These are phyloP conservation scores for Chrysemys picta DNA, from an alignment of 2,113 vertebrate genomes.

Conservation along the genomic window DNA sequence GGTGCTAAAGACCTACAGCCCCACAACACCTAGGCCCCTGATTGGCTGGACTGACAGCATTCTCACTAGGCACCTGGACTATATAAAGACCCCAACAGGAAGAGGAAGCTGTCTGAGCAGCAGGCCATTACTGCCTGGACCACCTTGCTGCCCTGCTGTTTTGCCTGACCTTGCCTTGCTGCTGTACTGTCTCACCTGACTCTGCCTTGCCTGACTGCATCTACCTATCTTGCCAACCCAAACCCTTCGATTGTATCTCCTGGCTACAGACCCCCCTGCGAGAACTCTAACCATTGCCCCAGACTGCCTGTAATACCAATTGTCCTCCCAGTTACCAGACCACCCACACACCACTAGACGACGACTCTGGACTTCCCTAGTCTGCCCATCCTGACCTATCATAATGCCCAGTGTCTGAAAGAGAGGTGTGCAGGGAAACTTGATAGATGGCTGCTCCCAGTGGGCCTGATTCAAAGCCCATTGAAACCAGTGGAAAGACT, in stretches of 20 bases:
- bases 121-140: neutral
- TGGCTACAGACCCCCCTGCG: neutral
- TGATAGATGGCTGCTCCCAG: neutral
- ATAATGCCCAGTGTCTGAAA: neutral
- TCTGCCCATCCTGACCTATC: neutral
- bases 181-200: no score
- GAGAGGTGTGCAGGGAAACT: neutral
- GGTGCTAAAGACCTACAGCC: neutral
- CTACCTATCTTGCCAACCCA: neutral
- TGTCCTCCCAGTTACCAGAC: neutral
- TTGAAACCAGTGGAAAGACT: neutral
- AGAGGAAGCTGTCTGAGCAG: neutral
- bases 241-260: neutral
- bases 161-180: neutral
- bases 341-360: neutral
- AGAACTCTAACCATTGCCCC: neutral
- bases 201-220: neutral
- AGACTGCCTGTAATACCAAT: neutral
- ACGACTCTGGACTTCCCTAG: neutral
- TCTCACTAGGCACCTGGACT: neutral
- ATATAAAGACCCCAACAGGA: neutral
- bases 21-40: neutral
- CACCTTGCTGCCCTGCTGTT: neutral
- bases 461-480: neutral
- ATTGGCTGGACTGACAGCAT: neutral